Conservation (phyloP, 2,888 invertebrate genomes). For the Lasioglossum pauxillum region DNA sequence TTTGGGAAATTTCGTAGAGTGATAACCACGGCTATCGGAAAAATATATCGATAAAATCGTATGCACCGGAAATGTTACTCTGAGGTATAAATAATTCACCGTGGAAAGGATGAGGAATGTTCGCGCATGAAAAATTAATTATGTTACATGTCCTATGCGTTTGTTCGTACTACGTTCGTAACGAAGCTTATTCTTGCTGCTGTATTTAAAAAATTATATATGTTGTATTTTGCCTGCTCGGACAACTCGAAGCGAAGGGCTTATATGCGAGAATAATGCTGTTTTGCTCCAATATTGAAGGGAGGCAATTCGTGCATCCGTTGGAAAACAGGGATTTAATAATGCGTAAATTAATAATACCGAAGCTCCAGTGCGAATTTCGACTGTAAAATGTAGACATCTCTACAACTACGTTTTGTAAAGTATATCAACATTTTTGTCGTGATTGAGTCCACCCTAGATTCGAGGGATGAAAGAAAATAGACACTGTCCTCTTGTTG, state of each 20-base stretch:
- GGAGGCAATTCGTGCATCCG: neutral
- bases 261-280: neutral
- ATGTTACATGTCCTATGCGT: neutral
- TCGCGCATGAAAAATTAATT: conserved; percentile 1
- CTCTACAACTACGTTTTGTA: no score
- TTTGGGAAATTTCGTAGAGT: neutral
- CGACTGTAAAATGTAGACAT: neutral
- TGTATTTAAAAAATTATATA: neutral
- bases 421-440: no score
- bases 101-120: no score
- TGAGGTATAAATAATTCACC: neutral
- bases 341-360: neutral
- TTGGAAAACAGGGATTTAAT: neutral
- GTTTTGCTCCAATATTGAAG: neutral
- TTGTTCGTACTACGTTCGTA: neutral
- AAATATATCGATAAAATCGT: neutral
- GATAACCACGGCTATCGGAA: neutral
- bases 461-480: neutral
- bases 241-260: neutral
- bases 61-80: neutral
- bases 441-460: no score
- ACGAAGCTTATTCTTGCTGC: neutral
- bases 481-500: neutral
- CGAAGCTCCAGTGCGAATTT: neutral
- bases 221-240: neutral